These are phyloP conservation scores for Caenorhabditis drosophilae DNA, from an alignment of 2,888 invertebrate species.

Conservation along the genomic window DNA sequence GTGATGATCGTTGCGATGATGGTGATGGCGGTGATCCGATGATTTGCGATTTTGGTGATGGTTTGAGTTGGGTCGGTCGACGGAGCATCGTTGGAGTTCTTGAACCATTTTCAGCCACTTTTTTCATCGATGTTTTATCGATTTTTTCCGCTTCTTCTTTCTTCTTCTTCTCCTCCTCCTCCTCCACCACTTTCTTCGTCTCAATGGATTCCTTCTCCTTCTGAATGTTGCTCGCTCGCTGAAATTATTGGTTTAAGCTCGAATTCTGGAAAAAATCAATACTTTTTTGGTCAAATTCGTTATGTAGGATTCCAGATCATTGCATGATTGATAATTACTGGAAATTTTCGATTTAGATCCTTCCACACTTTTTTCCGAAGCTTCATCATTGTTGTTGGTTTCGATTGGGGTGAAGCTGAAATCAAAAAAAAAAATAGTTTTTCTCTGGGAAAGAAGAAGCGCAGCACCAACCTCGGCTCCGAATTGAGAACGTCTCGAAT, in stretches of 20 bases:
- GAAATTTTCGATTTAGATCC: slow-evolving; percentile 20
- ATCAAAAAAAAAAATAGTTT: background rate
- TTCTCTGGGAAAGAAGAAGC: background rate
- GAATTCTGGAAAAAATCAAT: too few species aligned
- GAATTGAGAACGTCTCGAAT: slow-evolving; percentile 17
- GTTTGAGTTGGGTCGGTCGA: background rate
- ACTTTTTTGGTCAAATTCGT: slow-evolving; percentile 28
- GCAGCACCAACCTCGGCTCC: background rate
- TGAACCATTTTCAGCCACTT: too few species aligned
- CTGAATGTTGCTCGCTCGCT: slow-evolving; percentile 16
- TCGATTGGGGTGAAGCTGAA: slow-evolving; percentile 11
- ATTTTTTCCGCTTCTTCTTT: background rate
- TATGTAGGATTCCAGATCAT: slow-evolving; percentile 37
- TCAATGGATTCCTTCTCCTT: slow-evolving; percentile 10
- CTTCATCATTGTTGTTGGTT: slow-evolving; percentile 10
- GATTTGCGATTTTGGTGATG: background rate
- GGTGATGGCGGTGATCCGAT: background rate
- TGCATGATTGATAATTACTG: slow-evolving; percentile 24
- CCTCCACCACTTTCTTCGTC: slow-evolving; percentile 3
- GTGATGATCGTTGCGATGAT: background rate
- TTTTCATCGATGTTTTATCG: background rate
- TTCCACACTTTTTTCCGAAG: slow-evolving; percentile 7
- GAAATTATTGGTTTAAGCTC: slow-evolving; percentile 6
- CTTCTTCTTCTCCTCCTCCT: background rate
- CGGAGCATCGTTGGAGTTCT: background rate